Evolutionary conservation across 2,113 vertebrate genomes (phyloP), one percentile per base, ranked within the genome.

Genomic region (Eretmochelys imbricata): DNA sequence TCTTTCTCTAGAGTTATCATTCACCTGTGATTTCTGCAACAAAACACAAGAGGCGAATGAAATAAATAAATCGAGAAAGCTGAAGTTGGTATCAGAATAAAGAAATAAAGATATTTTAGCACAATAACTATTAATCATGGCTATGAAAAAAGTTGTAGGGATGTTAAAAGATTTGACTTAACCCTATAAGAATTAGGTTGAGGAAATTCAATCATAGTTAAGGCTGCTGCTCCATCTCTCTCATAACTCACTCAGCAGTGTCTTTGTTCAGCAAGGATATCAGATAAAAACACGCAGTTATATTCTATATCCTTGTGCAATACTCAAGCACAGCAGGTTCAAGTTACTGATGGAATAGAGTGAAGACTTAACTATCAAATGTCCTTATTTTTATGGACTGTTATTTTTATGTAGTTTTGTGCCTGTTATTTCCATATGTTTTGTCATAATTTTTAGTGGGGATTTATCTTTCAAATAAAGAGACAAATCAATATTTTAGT

Each of bases 241-340:
- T 31, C 35, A 5, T 84, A 83, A 91, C 72, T 95, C 85, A 93
- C 38, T 57, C n/a, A 16, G 46, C 55, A 84, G 13, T 78, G 85
- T 72, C 89, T 84, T 96, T 94, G 62, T 27, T 86, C 90, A 89
- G 25, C 90, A 93, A 95, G 62, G 62, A 82, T 53, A 48, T 65
- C 19, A 90, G 48, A 51, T 59, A 51, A 89, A 82, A 80, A 76
- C n/a, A 55, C 59, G 59, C 14, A 82, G n/a, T 89, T 87, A 53
- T 46, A 12, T 72, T 94, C 80, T 55, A 57, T 0, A 3, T 80
- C 87, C 79, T 88, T 96, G 51, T 57, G 51, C 46, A 92, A 92
- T 88, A 78, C 1, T 14, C 38, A 46, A 55, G 29, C 38, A 31
- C 42, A 89, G 80, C 6, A 82, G 87, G 57, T 87, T 2, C 29